Evolutionary conservation across 2,113 vertebrate species (phyloP).

Genomic region (Felis chaus): DNA sequence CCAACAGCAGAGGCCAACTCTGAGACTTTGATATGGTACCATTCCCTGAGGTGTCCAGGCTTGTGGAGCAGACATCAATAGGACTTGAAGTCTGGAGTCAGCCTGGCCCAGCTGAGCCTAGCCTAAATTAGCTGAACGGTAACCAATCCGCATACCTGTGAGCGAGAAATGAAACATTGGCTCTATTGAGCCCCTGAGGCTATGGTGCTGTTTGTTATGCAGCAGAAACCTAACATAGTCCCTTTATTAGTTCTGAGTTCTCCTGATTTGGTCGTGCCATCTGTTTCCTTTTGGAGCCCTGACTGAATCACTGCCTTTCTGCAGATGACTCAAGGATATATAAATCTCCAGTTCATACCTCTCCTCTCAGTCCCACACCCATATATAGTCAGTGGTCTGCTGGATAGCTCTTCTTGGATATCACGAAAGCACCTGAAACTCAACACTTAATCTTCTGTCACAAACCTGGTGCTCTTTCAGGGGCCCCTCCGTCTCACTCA

Average conservation of each 20-base stretch:
- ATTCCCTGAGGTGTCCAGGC: not conserved
- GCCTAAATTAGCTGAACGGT: not conserved
- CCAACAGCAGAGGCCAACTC: not conserved
- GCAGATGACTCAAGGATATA: not conserved
- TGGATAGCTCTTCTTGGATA: not conserved
- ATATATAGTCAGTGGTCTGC: not conserved
- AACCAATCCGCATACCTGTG: not conserved
- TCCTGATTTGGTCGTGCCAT: not conserved
- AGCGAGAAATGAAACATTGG: not conserved
- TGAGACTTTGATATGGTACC: not conserved
- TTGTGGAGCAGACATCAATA: not conserved
- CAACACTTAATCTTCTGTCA: not conserved
- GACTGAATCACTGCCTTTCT: not conserved
- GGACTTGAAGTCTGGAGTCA: not conserved
- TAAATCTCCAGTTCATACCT: conserved; percentile 6
- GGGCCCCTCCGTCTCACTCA: not conserved
- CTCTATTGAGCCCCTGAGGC: not conserved
- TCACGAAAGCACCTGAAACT: not conserved
- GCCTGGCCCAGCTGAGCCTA: not conserved
- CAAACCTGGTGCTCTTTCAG: not conserved
- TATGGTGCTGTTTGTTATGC: conserved; percentile 23
- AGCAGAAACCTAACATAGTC: conserved; percentile 37
- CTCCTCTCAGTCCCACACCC: not conserved
- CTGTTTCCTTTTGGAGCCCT: conserved; percentile 36
- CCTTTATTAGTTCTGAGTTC: conserved; percentile 18